Conservation (phyloP, 2,113 vertebrate genomes). For the Taxidea taxus region DNA sequence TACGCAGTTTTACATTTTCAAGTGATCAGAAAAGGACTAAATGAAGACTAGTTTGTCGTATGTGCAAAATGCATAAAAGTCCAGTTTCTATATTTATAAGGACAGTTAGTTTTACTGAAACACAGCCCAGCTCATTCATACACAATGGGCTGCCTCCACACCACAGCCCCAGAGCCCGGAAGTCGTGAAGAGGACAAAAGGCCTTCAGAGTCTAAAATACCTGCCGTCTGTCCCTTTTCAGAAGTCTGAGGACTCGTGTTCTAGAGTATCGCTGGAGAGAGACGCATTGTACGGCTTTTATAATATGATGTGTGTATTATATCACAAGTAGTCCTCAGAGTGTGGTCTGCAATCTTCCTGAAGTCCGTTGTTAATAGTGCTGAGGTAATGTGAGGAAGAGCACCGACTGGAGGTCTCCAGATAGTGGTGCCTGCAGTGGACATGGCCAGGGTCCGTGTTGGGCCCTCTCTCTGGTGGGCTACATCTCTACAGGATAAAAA, state of each 20-base stretch:
- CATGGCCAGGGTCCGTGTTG: not conserved
- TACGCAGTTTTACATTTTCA: not conserved
- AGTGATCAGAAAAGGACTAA: not conserved
- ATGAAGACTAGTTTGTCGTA: not conserved
- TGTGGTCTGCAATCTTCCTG: rapidly evolving
- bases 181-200: not conserved
- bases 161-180: rapidly evolving
- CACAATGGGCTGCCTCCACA: rapidly evolving
- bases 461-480: not conserved
- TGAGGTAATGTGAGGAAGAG: not conserved
- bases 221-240: rapidly evolving
- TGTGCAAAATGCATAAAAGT: not conserved
- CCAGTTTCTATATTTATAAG: not conserved
- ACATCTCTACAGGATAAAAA: rapidly evolving
- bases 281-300: rapidly evolving
- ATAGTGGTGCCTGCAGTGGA: not conserved
- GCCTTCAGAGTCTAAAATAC: not conserved
- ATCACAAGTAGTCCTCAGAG: not conserved
- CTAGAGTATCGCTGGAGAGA: not conserved
- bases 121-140: rapidly evolving
- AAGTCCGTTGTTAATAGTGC: rapidly evolving
- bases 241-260: too few species aligned
- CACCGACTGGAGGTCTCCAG: not conserved
- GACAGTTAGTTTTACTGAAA: not conserved
- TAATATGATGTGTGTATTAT: rapidly evolving